Base-by-base conservation (phyloP, 1,140 invertebrate genomes). In the Pygmarrhopalites habei region DNA sequence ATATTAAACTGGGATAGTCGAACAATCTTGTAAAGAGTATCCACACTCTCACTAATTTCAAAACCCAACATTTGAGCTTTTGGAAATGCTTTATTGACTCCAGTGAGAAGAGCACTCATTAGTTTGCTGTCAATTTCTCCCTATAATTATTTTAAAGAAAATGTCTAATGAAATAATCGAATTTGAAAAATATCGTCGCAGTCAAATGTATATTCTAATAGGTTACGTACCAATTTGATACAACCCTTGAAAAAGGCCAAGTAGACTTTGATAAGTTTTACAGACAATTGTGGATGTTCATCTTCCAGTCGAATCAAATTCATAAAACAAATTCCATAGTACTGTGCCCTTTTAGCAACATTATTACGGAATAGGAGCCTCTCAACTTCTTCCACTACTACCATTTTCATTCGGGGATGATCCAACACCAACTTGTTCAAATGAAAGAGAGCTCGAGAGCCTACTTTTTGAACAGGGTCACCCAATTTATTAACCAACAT, bases 221-320 rank as follows among this genome's bases (percentile, higher is more conserved):
- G n/a, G n/a, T n/a, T 35, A 15, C 32, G 15, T 68, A 74, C 84
- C 77, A 86, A 89, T 74, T 92, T 91, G 17, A 93, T 82, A 46
- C 86, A 85, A 51, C 92, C 88, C 79, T 94, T 96, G 77, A 98
- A 98, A 72, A 98, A 92, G 0, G 88, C 85, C 73, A 98, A 94
- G 76, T 97, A 98, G n/a, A 98, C 85, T 58, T 86, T 80, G 14
- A 98, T 87, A 17, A 98, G 77, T 69, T 83, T 86, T 63, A 83
- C 83, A 0, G 94, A 92, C 19, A 96, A 78, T 55, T 86, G 80
- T 2, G 79, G 78, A 53, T 93, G 86, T 12, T 87, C 84, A 30
- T 83, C 82, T 14, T 81, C 76, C 44, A 91, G 77, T 67, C 86
- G 80, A 69, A 89, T 85, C 74, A 92, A 90, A 43, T 87, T 88